These are phyloP conservation scores for Polyergus mexicanus DNA, from an alignment of 1,140 invertebrate species.

Conservation along the genomic window DNA sequence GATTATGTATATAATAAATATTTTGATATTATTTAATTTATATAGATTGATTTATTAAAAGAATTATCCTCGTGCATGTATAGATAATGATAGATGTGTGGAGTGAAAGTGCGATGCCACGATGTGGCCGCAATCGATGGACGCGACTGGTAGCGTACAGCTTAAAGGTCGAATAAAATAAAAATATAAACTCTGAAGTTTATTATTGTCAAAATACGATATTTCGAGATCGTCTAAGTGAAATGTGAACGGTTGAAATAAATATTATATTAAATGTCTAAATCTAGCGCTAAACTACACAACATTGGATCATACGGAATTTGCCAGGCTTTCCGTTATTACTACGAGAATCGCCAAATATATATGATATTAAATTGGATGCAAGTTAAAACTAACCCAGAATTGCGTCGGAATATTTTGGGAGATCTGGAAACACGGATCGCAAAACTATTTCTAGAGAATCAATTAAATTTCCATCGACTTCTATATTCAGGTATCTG, in stretches of 20 bases:
- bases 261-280: too few relatives aligned
- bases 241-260: too few relatives aligned
- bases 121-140: too few relatives aligned
- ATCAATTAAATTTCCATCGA: neutral
- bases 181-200: too few relatives aligned
- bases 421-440: neutral
- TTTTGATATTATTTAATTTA: neutral
- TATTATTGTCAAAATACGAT: too few relatives aligned
- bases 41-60: neutral
- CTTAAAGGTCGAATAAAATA: too few relatives aligned
- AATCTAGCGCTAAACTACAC: too few relatives aligned
- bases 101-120: too few relatives aligned
- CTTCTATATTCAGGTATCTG: neutral
- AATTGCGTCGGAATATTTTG: constrained; percentile 61
- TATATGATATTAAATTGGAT: constrained; percentile 65
- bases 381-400: constrained; percentile 65
- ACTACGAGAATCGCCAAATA: constrained; percentile 61
- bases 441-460: constrained; percentile 22
- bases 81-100: too few relatives aligned
- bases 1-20: neutral
- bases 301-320: constrained; percentile 71
- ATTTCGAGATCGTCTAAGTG: too few relatives aligned
- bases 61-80: too few relatives aligned
- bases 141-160: too few relatives aligned
- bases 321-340: constrained; percentile 57